Conservation (phyloP, 2,113 vertebrate species). For the Panthera tigris region DNA sequence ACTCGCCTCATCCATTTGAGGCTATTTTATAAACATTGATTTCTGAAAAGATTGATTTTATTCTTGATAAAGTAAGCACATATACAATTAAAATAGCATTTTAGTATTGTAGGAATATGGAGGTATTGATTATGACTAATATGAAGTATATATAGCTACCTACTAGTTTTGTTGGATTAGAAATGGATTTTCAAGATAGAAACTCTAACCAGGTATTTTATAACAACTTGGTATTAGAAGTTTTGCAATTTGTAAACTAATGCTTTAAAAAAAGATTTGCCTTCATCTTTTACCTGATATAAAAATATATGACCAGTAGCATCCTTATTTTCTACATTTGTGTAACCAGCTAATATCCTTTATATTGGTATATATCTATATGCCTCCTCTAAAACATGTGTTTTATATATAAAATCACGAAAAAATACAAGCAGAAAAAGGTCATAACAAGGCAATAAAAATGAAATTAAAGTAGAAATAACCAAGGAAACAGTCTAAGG, state of each 20-base stretch:
- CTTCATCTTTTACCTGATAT: background rate
- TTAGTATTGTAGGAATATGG: conserved; percentile 3
- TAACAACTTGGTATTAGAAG: background rate
- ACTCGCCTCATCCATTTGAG: conserved; percentile 27
- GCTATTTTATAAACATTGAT: conserved; percentile 44
- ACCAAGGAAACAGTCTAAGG: background rate
- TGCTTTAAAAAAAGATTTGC: background rate
- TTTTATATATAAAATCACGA: background rate
- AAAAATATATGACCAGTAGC: background rate
- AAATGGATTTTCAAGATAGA: conserved; percentile 40
- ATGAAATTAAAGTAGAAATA: background rate
- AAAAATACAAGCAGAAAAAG: background rate
- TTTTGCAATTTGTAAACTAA: background rate
- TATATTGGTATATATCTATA: background rate
- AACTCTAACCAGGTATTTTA: background rate
- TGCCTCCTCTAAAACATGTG: background rate
- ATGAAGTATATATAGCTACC: background rate
- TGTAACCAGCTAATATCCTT: background rate
- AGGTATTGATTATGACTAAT: conserved; percentile 34
- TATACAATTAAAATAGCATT: conserved; percentile 57
- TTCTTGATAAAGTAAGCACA: conserved; percentile 61
- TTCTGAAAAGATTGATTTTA: conserved; percentile 49
- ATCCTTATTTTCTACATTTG: background rate
- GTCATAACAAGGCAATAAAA: background rate
- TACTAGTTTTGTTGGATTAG: background rate